Evolutionary conservation across 2,797 vertebrate genomes (phyloP).

Genomic region (Trematomus bernacchii): DNA sequence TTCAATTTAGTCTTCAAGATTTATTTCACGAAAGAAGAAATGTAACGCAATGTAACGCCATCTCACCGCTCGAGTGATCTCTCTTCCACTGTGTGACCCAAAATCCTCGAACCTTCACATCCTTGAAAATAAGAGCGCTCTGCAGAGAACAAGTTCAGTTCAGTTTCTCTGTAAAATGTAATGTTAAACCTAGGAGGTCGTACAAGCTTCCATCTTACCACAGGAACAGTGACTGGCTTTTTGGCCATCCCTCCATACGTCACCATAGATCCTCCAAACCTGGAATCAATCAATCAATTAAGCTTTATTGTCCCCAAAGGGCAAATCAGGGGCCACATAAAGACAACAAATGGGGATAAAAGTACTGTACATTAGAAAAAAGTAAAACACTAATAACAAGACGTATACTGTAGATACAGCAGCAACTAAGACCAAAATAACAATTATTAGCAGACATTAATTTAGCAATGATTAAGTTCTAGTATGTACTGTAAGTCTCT

Average conservation of each 20-base stretch:
- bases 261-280: conserved; percentile 93
- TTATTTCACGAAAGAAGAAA: not conserved
- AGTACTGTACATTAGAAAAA: no score
- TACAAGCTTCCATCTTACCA: conserved; percentile 85
- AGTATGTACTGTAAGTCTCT: no score
- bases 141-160: conserved; percentile 61
- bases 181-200: not conserved
- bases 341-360: no score
- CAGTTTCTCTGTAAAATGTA: not conserved
- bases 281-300: conserved; percentile 55
- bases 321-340: no score
- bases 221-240: conserved; percentile 92
- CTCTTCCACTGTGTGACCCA: conserved; percentile 95
- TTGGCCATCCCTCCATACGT: conserved; percentile 98
- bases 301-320: no score
- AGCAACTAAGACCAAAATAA: no score
- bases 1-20: not conserved
- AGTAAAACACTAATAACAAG: no score
- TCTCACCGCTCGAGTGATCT: conserved; percentile 87
- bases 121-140: conserved; percentile 95
- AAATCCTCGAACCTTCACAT: conserved; percentile 92
- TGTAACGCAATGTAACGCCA: not conserved
- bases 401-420: no score
- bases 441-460: no score
- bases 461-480: no score